Base-by-base conservation (phyloP, 2,113 vertebrate species). In the Hepsetus odoe region DNA sequence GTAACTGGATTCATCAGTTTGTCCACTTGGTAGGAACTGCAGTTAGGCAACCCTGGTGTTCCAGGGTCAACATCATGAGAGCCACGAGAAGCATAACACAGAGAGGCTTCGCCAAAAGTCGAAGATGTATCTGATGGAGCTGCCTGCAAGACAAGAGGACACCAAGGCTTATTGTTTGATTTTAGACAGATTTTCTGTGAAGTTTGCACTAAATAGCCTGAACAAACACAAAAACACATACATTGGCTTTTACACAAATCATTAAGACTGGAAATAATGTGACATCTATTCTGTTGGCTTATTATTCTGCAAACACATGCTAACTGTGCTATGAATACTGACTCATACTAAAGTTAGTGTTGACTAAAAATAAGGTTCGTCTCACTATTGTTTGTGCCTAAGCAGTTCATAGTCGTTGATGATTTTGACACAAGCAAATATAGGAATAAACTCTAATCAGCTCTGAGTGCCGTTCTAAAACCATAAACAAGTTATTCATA, bases 61-160 rank as follows among this genome's bases (percentile, higher is more conserved):
- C 76, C 83, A 0, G 5, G 44, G 40, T 62, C 67, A 73, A 79
- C 90, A 55, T 88, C 93, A 73, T 83, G 66, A 81, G 85, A 73
- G 81, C 71, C 70, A 61, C 74, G 86, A 74, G 87, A 72, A 71
- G 88, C 64, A 76, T 79, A 74, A 6, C 72, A 83, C 66, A 88
- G 83, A 76, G 89, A 83, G 78, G 16, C 86, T 76, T 90, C 82
- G 4, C 85, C 80, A 42, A 84, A 86, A 81, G 90, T 85, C 67
- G 90, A 86, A 83, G 91, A 90, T 88, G 90, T 88, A 80, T 89
- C 82, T 71, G 86, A 85, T 18, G 86, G 89, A 49, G 87, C 87
- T 53, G 83, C 93, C 95, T 95, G 91, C 46, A 81, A 89, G 84
- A 59, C 40, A 76, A 80, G 80, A 92, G 90, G 55, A 91, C 64